A percentile compares a stretch with the other conserved stretches of the same genome.
Evolutionary conservation across 2,888 invertebrate species (phyloP).

Genomic region (Trissonchulus sp.): DNA sequence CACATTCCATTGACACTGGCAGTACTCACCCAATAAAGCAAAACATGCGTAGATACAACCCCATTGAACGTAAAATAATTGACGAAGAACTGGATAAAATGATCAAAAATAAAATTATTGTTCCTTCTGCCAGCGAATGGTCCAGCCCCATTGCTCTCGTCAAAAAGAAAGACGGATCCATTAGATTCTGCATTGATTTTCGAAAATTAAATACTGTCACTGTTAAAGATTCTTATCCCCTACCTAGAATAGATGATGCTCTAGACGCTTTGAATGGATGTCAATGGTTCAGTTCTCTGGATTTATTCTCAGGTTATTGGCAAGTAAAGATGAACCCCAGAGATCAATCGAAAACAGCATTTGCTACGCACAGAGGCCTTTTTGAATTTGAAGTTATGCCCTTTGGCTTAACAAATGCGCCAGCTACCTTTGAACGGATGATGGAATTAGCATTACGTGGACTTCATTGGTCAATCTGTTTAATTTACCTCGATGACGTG

Average conservation of each 20-base stretch:
- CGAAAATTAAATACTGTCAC: constrained; percentile 36
- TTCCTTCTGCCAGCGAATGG: constrained; percentile 46
- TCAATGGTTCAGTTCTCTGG: not conserved
- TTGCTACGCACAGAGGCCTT: constrained; percentile 4
- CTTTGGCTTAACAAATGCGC: not conserved
- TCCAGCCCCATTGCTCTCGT: constrained; percentile 48
- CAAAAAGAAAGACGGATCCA: constrained; percentile 44
- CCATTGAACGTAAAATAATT: not conserved
- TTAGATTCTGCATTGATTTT: constrained; percentile 40
- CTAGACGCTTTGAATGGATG: not conserved
- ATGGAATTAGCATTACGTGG: not conserved
- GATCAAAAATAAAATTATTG: constrained; percentile 26
- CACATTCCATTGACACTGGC: not conserved
- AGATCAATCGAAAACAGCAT: not conserved
- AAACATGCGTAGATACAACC: not conserved
- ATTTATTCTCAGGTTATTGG: not conserved
- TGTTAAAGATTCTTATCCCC: constrained; percentile 33
- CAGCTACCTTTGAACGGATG: not conserved
- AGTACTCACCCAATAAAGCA: not conserved
- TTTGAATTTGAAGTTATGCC: not conserved
- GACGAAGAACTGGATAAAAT: not conserved
- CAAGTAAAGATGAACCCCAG: not conserved
- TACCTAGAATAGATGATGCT: constrained; percentile 22
- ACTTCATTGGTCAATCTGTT: not conserved
- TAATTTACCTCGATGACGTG: not conserved